Base-by-base conservation (phyloP, 2,888 invertebrate species). In the Galeruca laticollis region DNA sequence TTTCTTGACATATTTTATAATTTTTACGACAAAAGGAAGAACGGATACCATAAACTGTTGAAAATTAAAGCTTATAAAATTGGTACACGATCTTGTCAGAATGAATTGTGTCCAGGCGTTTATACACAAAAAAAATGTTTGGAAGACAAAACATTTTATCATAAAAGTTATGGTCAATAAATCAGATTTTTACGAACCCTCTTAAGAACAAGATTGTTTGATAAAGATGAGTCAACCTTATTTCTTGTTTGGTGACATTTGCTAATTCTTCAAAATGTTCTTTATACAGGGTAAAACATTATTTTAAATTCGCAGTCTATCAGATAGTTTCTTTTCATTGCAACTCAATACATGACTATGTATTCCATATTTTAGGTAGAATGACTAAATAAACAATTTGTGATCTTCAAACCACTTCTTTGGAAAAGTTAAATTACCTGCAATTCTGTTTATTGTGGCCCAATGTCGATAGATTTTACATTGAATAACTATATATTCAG, bases 141-240 rank as follows among this genome's bases (percentile, higher is more conserved):
- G 37, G 37, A 37, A 1, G 79, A 79, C 80, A 78, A 81, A 77
- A 80, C 79, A 78, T 77, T 75, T 77, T 80, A 80, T 82, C 81
- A 83, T 83, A 82, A 82, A 83, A 81, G 79, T 82, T 82, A 83
- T 82, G 76, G 83, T 76, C 81, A 72, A 77, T 83, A 83, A 82
- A 83, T 83, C 82, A 82, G 79, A 78, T 80, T 80, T 82, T 82
- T 60, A 73, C 60, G 60, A 64, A 70, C 70, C 64, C 60, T 59
- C 51, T 49, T 59, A 66, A 51, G 18, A 47, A 31, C 54, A 37
- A 62, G 73, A 73, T 72, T 73, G 70, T 75, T 75, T 75, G 77
- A 77, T 77, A 77, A 75, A 70, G 69, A 67, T 63, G 60, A 73
- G 70, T 68, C 71, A 57, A 71, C 71, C 69, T 74, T 69, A 70